A percentile compares a stretch with the other conserved stretches of the same genome.
Evolutionary conservation across 2,797 vertebrate species (phyloP).

Genomic region (Platyrinchus mystaceus): DNA sequence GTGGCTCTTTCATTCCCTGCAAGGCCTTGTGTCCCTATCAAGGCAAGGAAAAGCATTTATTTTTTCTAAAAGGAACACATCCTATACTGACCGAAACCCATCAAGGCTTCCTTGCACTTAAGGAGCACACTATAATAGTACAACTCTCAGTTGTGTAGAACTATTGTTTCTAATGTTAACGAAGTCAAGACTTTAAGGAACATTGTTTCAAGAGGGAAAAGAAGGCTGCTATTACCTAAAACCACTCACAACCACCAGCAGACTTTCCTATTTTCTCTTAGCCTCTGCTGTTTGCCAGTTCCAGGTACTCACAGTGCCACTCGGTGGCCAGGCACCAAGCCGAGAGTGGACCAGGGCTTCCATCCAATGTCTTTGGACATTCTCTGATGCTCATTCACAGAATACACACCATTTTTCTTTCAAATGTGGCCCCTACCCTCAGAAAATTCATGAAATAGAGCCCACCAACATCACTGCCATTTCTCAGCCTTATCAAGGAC

Average conservation of each 20-base stretch:
- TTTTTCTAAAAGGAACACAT: background rate
- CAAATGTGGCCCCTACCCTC: background rate
- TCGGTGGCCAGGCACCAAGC: background rate
- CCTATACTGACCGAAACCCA: background rate
- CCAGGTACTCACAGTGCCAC: background rate
- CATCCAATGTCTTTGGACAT: background rate
- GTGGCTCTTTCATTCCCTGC: background rate
- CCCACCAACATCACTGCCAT: background rate
- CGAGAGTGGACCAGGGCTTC: background rate
- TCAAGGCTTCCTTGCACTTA: fast-evolving
- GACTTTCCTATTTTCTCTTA: background rate
- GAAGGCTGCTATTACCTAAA: background rate
- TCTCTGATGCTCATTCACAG: background rate
- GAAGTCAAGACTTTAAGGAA: background rate
- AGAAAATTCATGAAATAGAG: background rate
- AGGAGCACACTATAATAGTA: background rate
- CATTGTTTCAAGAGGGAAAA: background rate
- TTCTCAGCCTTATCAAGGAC: background rate
- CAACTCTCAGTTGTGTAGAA: background rate
- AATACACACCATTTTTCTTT: background rate
- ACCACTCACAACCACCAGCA: background rate
- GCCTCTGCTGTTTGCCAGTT: background rate
- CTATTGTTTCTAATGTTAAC: background rate
- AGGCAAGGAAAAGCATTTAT: background rate
- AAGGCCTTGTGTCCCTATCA: background rate